Conservation (phyloP, 1,140 invertebrate genomes). For the Nomia melanderi region DNA sequence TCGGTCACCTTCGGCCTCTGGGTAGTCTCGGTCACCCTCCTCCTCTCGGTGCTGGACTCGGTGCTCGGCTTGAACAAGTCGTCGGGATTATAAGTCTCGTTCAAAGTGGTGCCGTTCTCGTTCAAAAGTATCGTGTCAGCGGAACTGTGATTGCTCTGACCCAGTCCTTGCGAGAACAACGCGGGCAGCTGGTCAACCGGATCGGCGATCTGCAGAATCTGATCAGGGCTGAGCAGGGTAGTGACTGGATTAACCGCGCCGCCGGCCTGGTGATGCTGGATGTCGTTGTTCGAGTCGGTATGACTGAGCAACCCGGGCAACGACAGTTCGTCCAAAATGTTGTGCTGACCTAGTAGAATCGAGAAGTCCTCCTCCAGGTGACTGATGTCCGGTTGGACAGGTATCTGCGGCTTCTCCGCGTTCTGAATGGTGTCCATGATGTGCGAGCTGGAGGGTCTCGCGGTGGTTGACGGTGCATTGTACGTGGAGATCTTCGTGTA, state of each 20-base stretch:
- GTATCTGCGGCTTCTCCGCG: conserved; percentile 69
- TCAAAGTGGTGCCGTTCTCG: conserved; percentile 82
- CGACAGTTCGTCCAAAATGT: conserved; percentile 70
- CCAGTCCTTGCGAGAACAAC: conserved; percentile 73
- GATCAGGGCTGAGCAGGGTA: conserved; percentile 78
- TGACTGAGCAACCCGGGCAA: conserved; percentile 71
- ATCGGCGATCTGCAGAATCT: conserved; percentile 78
- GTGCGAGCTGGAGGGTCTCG: conserved; percentile 6
- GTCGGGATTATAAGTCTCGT: conserved; percentile 83
- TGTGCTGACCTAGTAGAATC: conserved; percentile 68
- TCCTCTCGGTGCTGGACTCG: conserved; percentile 15
- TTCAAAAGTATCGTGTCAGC: conserved; percentile 86
- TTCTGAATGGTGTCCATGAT: conserved; percentile 57
- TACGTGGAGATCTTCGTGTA: conserved; percentile 69
- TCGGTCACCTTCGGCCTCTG: conserved; percentile 14
- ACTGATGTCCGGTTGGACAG: conserved; percentile 45
- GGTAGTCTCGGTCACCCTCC: conserved; percentile 6
- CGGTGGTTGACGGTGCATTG: conserved; percentile 23
- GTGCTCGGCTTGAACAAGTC: conserved; percentile 78
- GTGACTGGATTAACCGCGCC: conserved; percentile 76
- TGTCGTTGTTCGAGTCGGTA: conserved; percentile 69
- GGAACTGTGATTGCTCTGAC: conserved; percentile 79
- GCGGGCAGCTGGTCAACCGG: conserved; percentile 76
- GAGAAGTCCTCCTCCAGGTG: conserved; percentile 70
- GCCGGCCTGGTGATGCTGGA: conserved; percentile 74